Evolutionary conservation across 2,888 invertebrate genomes (phyloP), one percentile per base, ranked within the genome.

Genomic region (Chorisops tibialis): DNA sequence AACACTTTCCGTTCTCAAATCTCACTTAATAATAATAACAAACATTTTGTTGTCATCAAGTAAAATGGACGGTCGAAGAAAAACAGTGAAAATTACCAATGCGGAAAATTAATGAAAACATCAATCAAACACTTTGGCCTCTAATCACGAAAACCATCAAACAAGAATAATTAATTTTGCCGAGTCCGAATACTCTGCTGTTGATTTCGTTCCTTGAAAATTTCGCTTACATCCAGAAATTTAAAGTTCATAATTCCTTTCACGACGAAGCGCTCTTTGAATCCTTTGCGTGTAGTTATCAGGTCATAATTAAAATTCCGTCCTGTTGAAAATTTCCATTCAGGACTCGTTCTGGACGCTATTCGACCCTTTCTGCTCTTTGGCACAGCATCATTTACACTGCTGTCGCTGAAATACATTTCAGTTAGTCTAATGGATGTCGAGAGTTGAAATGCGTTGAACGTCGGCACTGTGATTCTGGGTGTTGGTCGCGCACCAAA

Each of bases 141-240:
- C 30, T 30, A 30, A 30, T 52, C 51, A 52, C 38, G n/a, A 12
- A 38, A 52, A 52, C 51, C 51, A 52, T 52, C 38, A 52, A 52
- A 38, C 38, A 39, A 38, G 51, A 52, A 52, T 52, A 52, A 52
- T 52, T 52, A 52, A 52, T 52, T 52, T 52, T 16, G n/a, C 51
- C 22, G 14, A 2, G 18, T 45, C 45, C 18, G 6, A 47, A 12
- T 47, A 7, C 19, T 47, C 47, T 5, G n/a, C 7, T 12, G 11
- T 48, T n/a, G 22, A 12, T 22, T 48, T n/a, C 22, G n/a, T 12
- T n/a, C 22, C 48, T 41, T 14, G 18, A 11, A 45, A 16, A 11
- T 45, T 45, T 41, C 41, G 18, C 11, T 45, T 39, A 18, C 6
- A 11, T 4, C 45, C 18, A 18, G 4, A 45, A 45, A 18, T 18